Percentiles rank a stretch among this genome's conserved stretches.
Evolutionary conservation across 2,113 vertebrate genomes (phyloP).

Genomic region (Struthidea cinerea): DNA sequence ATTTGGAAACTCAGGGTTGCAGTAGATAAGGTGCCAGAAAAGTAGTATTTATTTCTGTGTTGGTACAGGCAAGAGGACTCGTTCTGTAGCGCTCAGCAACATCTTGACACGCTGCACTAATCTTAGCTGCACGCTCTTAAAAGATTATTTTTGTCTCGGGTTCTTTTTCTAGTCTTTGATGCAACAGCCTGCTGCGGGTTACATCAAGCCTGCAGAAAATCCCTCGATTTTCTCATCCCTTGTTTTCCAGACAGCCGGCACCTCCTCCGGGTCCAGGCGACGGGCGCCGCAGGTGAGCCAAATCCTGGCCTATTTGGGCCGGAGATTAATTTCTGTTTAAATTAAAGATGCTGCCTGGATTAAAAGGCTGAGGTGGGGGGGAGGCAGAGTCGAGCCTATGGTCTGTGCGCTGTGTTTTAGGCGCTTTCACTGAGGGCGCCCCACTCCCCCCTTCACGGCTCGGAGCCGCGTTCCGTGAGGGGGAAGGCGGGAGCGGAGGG

Average conservation of each 20-base stretch:
- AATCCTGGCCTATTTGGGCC: neutral
- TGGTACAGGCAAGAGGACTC: neutral
- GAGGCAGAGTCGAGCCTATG: fast-evolving
- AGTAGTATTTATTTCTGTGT: neutral
- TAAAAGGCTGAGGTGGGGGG: neutral
- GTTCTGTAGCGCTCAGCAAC: neutral
- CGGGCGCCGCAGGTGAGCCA: conserved; percentile 27
- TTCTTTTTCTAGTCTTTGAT: conserved; percentile 32
- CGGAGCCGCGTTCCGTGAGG: neutral
- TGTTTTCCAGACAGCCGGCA: neutral
- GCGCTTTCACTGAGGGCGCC: neutral
- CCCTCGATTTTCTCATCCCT: neutral
- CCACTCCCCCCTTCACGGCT: neutral
- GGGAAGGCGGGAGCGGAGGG: neutral
- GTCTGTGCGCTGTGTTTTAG: neutral
- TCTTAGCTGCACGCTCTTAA: conserved; percentile 23
- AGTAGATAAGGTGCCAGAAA: neutral
- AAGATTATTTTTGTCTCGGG: conserved; percentile 50
- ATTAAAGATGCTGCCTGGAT: neutral
- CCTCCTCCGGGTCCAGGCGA: neutral
- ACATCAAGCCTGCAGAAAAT: conserved; percentile 18
- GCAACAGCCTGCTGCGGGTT: conserved; percentile 15
- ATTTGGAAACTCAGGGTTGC: neutral
- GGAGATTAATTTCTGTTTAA: neutral
- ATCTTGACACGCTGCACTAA: conserved; percentile 14